Conservation (phyloP, 2,797 vertebrate genomes). For the Mastacembelus armatus region DNA sequence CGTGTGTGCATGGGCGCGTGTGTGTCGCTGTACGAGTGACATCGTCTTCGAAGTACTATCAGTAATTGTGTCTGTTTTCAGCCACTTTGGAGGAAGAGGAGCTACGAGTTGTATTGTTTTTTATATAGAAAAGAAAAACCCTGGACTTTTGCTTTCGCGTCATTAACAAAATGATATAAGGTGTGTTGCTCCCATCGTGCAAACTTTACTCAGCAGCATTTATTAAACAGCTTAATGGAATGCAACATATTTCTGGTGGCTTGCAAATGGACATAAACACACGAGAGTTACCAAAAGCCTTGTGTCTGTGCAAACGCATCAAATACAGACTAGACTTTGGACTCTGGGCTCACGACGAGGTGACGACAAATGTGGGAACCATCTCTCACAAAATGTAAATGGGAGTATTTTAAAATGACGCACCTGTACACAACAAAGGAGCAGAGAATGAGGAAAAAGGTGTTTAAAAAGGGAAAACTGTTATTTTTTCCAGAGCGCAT, state of each 20-base stretch:
- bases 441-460: conserved; percentile 22
- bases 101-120: conserved; percentile 66
- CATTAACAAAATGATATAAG: conserved; percentile 22
- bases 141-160: conserved; percentile 20
- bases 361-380: conserved; percentile 6
- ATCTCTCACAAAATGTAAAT: conserved; percentile 4
- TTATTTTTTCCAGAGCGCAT: conserved; percentile 52
- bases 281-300: conserved; percentile 33
- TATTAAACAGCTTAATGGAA: conserved; percentile 49
- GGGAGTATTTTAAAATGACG: conserved; percentile 25
- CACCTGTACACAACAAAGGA: conserved; percentile 43
- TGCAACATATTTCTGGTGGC: conserved; percentile 19
- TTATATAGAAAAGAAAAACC: conserved; percentile 31
- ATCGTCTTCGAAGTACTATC: conserved; percentile 70
- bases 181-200: conserved; percentile 34
- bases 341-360: conserved; percentile 32
- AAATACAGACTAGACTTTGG: conserved; percentile 19
- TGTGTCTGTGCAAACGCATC: conserved; percentile 11
- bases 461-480: conserved; percentile 54
- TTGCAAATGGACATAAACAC: conserved; percentile 32
- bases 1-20: not conserved
- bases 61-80: conserved; percentile 73
- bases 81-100: conserved; percentile 62
- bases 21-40: conserved; percentile 52
- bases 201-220: conserved; percentile 55